These are phyloP conservation scores for Prosopocoilus inquinatus DNA, from an alignment of 2,888 invertebrate species.

Conservation along the genomic window DNA sequence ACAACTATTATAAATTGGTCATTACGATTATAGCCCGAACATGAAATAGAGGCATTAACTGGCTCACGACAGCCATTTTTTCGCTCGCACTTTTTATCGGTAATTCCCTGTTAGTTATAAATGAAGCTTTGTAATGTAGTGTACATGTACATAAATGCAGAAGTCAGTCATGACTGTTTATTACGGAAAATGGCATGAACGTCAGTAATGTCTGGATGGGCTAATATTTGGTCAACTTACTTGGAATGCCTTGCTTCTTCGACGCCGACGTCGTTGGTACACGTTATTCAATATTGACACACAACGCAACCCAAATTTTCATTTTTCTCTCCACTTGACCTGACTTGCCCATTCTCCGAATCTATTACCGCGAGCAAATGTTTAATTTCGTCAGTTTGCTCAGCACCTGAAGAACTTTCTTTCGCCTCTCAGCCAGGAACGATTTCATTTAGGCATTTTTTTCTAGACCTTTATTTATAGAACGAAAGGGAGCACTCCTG, in stretches of 20 bases:
- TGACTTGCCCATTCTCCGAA: background rate
- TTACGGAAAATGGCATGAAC: background rate
- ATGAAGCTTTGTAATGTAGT: background rate
- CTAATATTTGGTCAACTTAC: background rate
- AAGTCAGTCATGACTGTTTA: background rate
- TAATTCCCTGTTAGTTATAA: background rate
- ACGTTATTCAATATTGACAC: background rate
- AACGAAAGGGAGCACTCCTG: too few species aligned
- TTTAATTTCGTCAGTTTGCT: background rate
- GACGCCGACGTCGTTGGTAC: background rate
- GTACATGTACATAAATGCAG: background rate
- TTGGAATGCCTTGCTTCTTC: background rate
- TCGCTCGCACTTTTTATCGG: background rate
- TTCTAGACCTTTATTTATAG: too few species aligned
- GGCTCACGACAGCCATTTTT: background rate
- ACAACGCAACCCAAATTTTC: background rate
- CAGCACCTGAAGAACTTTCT: conserved; percentile 1
- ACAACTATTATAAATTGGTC: background rate
- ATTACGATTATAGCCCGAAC: conserved; percentile 14
- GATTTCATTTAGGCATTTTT: too few species aligned
- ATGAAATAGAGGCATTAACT: conserved; percentile 16
- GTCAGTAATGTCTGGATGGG: background rate
- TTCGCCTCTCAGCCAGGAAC: background rate
- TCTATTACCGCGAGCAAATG: background rate
- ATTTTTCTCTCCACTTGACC: background rate